A percentile compares a stretch with the other conserved stretches of the same genome.
phyloP scores from a whole-genome alignment of 1,140 invertebrate species.

The Papilio glaucus region DNA sequence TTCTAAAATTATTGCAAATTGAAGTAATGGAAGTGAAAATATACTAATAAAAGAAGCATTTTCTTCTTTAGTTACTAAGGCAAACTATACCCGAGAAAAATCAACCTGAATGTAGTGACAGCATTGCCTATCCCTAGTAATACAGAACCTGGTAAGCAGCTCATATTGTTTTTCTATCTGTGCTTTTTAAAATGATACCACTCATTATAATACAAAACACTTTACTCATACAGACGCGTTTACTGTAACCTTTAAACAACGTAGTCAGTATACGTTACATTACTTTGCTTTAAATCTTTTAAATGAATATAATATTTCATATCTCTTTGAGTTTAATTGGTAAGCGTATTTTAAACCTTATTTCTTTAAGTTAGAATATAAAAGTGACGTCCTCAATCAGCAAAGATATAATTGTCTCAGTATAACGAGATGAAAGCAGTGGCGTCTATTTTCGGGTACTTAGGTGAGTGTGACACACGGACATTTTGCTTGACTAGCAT shows the following conservation, averaged over 20 bases:
- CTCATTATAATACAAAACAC: neutral
- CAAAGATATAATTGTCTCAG: slow-evolving; percentile 68
- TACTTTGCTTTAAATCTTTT: slow-evolving; percentile 15
- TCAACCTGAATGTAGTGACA: no score
- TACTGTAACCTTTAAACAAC: neutral
- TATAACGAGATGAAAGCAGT: slow-evolving; percentile 77
- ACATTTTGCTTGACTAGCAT: neutral
- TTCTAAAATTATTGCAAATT: no score
- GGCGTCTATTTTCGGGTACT: slow-evolving; percentile 67
- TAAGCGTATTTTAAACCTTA: slow-evolving; percentile 61
- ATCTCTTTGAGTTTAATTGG: slow-evolving; percentile 37
- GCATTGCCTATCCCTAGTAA: no score
- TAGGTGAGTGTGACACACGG: slow-evolving; percentile 52
- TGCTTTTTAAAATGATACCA: neutral
- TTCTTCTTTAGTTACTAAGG: no score
- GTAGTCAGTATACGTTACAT: neutral
- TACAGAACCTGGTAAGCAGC: no score
- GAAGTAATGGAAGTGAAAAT: no score
- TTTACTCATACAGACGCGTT: neutral
- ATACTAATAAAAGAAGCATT: no score
- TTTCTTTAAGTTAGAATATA: slow-evolving; percentile 56
- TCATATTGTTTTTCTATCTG: no score
- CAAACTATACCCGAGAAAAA: no score
- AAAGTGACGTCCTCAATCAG: slow-evolving; percentile 64
- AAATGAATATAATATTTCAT: slow-evolving; percentile 29